Evolutionary conservation across 2,113 vertebrate genomes (phyloP).

Genomic region (Mobula birostris): DNA sequence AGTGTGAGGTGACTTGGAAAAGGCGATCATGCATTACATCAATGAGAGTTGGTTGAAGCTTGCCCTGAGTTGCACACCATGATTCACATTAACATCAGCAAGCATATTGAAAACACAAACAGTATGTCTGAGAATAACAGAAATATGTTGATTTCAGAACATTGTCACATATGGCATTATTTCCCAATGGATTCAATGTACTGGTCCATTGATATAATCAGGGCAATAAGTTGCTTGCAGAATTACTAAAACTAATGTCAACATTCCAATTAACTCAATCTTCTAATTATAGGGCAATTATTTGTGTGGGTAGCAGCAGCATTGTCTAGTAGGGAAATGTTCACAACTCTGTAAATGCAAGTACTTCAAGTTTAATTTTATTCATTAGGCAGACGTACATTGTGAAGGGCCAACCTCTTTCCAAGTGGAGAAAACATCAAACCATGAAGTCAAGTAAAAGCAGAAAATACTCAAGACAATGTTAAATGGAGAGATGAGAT

Average conservation of each 20-base stretch:
- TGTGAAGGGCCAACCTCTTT: background rate
- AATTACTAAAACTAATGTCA: slow-evolving; percentile 23
- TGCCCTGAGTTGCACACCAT: background rate
- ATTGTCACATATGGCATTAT: background rate
- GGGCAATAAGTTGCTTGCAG: background rate
- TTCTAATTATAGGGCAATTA: background rate
- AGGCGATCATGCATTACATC: background rate
- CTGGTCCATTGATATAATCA: background rate
- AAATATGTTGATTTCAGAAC: background rate
- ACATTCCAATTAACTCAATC: background rate
- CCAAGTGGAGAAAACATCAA: background rate
- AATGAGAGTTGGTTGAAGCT: background rate
- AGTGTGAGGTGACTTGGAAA: background rate
- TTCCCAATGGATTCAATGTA: background rate
- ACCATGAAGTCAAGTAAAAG: background rate
- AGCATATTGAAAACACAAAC: background rate
- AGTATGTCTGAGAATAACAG: background rate
- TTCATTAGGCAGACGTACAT: background rate
- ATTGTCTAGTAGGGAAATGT: background rate
- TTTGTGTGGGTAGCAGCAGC: background rate
- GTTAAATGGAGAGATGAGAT: no score
- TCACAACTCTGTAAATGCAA: background rate
- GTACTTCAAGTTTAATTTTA: background rate
- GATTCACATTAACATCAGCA: background rate
- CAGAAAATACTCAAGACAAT: no score